Conservation (phyloP, 2,113 vertebrate genomes). For the Forbesichthys agassizii region DNA sequence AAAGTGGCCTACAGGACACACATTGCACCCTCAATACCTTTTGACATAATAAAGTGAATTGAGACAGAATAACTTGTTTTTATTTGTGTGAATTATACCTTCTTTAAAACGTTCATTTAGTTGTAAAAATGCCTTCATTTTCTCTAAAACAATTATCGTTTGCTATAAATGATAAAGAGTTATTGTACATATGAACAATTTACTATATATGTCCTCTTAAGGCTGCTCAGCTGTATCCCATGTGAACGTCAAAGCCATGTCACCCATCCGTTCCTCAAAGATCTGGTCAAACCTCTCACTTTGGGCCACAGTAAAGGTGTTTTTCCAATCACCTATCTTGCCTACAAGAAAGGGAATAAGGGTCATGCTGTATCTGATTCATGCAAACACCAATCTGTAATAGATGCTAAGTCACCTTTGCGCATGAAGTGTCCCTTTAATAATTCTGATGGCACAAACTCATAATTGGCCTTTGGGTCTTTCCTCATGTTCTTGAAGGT, state of each 20-base stretch:
- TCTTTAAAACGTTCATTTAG: background rate
- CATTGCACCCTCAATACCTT: slow-evolving; percentile 21
- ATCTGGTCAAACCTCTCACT: slow-evolving; percentile 59
- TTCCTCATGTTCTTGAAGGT: slow-evolving; percentile 71
- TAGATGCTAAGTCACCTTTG: slow-evolving; percentile 55
- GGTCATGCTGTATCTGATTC: background rate
- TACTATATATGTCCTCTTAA: background rate
- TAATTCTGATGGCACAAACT: slow-evolving; percentile 45
- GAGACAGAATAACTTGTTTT: slow-evolving; percentile 20
- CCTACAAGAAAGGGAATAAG: slow-evolving; percentile 40
- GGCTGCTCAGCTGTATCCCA: slow-evolving; percentile 45
- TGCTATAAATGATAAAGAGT: background rate
- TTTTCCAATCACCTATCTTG: slow-evolving; percentile 70
- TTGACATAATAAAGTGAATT: slow-evolving; percentile 54
- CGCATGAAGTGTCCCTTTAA: slow-evolving; percentile 60
- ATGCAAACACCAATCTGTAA: background rate
- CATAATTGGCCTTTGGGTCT: slow-evolving; percentile 69
- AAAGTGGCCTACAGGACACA: slow-evolving; percentile 22
- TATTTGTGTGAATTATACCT: background rate
- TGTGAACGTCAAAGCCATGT: slow-evolving; percentile 49
- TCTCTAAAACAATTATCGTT: background rate
- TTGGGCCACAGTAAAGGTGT: slow-evolving; percentile 60
- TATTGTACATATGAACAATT: background rate
- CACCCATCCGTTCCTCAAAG: slow-evolving; percentile 55
- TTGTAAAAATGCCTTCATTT: background rate